phyloP scores from a whole-genome alignment of 2,113 vertebrate genomes.

The Syrrhaptes paradoxus region DNA sequence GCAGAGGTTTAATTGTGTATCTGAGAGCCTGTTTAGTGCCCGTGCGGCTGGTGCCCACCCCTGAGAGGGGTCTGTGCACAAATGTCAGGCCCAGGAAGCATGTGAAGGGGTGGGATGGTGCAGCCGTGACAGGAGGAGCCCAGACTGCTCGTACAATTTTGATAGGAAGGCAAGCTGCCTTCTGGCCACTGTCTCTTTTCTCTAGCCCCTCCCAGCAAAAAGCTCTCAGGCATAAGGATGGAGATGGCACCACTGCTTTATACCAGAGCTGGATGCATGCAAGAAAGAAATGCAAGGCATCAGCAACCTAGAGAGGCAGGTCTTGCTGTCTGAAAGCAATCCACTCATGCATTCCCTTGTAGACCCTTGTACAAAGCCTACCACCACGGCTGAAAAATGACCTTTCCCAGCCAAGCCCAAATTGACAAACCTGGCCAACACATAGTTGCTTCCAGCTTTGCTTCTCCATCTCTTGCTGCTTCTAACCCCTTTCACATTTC shows the following conservation, averaged over 20 bases:
- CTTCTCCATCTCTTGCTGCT: not conserved
- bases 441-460: not conserved
- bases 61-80: not conserved
- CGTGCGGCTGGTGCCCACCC: not conserved
- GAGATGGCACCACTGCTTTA: not conserved
- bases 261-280: not conserved
- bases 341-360: not conserved
- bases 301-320: not conserved
- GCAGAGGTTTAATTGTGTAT: not conserved
- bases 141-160: fast-evolving
- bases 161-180: not conserved
- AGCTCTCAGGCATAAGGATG: not conserved
- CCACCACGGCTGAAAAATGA: not conserved
- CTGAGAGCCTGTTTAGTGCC: not conserved
- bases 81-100: not conserved
- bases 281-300: not conserved
- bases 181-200: not conserved
- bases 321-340: not conserved
- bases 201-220: not conserved
- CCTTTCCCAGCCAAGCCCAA: constrained; percentile 1
- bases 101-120: not conserved
- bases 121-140: not conserved
- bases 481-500: not conserved
- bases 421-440: not conserved
- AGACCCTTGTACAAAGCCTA: not conserved